These are phyloP conservation scores for Desoria tigrina DNA, from an alignment of 2,888 invertebrate species.

Conservation along the genomic window DNA sequence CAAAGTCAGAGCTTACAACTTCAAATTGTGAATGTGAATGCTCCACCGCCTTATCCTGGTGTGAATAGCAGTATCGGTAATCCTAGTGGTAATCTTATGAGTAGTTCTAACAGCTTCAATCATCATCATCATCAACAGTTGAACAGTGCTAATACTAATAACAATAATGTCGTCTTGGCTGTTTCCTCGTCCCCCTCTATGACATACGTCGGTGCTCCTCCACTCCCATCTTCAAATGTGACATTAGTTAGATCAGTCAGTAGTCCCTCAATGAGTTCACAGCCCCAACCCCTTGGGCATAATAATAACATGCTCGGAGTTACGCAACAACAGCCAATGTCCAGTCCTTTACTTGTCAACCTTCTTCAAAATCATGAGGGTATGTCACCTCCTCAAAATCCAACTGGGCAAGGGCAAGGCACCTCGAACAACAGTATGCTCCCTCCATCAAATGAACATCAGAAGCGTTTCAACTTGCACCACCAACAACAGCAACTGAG, in stretches of 20 bases:
- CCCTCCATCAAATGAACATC: conserved; percentile 40
- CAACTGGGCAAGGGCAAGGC: conserved; percentile 54
- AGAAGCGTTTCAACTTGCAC: conserved; percentile 30
- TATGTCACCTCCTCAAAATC: conserved; percentile 19
- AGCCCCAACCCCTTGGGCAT: conserved; percentile 16
- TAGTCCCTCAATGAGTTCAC: conserved; percentile 11
- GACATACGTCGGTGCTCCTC: conserved; percentile 47
- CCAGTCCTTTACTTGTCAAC: conserved; percentile 87
- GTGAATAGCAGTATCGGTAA: conserved; percentile 45
- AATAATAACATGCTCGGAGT: conserved; percentile 51
- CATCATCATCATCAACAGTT: conserved; percentile 23
- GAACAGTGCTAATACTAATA: conserved; percentile 26
- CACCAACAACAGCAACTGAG: conserved; percentile 33
- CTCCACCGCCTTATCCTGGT: conserved; percentile 51
- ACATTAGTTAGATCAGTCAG: conserved; percentile 21
- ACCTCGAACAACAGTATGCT: conserved; percentile 15
- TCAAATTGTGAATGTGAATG: conserved; percentile 45
- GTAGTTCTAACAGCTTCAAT: conserved; percentile 5
- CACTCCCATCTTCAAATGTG: neutral
- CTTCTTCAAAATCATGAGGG: conserved; percentile 77
- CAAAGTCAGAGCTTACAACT: conserved; percentile 52
- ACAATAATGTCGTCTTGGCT: conserved; percentile 54
- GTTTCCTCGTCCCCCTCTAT: conserved; percentile 39
- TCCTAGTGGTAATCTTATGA: conserved; percentile 28
- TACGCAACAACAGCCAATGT: conserved; percentile 68